Evolutionary conservation across 2,797 vertebrate species (phyloP).

Genomic region (Monodelphis domestica): DNA sequence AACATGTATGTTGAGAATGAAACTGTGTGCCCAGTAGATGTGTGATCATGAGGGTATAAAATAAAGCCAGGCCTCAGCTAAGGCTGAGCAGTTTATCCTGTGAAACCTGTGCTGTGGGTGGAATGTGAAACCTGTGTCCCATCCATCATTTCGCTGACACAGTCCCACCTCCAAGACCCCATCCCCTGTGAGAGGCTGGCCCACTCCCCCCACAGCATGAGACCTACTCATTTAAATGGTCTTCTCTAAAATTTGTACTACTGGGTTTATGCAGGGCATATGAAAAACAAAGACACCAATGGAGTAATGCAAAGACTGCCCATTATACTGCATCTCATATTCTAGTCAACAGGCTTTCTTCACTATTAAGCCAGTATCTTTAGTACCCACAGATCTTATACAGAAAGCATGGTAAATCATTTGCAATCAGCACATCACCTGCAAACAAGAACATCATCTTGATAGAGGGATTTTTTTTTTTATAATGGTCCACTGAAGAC

Average conservation of each 20-base stretch:
- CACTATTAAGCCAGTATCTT: not conserved
- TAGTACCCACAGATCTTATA: not conserved
- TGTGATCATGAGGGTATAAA: too few species aligned
- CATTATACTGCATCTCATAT: not conserved
- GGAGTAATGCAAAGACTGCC: not conserved
- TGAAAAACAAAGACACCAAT: not conserved
- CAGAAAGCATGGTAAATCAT: not conserved
- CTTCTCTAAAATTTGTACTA: not conserved
- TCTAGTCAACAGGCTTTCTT: not conserved
- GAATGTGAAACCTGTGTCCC: too few species aligned
- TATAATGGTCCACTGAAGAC: not conserved
- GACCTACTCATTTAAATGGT: not conserved
- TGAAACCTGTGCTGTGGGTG: too few species aligned
- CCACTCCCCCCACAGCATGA: too few species aligned
- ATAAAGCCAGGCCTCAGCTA: too few species aligned
- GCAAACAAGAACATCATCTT: not conserved
- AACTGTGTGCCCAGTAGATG: too few species aligned
- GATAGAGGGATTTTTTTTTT: not conserved
- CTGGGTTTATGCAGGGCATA: not conserved
- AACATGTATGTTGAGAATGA: too few species aligned
- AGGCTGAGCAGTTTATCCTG: too few species aligned
- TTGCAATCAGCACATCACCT: not conserved
- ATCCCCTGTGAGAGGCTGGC: too few species aligned
- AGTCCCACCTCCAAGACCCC: too few species aligned
- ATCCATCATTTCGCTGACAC: too few species aligned